These are phyloP conservation scores for Oplegnathus fasciatus DNA, from an alignment of 2,113 vertebrate genomes.

Conservation along the genomic window DNA sequence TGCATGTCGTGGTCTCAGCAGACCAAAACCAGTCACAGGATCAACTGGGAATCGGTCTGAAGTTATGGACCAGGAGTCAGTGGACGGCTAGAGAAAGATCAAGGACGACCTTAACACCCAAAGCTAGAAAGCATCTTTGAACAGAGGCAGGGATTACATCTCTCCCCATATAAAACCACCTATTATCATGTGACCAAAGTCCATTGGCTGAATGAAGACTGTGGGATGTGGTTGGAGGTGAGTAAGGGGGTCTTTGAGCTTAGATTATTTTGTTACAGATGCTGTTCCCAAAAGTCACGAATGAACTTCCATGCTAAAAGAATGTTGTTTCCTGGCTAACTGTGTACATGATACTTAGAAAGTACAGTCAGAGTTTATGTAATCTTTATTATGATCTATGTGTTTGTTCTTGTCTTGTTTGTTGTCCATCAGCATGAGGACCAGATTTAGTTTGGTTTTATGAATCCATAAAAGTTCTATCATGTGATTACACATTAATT, in stretches of 20 bases:
- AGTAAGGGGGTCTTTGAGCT: background rate
- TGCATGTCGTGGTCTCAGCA: background rate
- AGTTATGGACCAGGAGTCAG: background rate
- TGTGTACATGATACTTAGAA: background rate
- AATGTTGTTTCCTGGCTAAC: background rate
- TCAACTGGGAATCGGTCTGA: background rate
- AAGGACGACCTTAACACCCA: background rate
- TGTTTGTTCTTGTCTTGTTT: background rate
- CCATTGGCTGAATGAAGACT: background rate
- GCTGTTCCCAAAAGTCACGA: background rate
- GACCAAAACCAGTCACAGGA: background rate
- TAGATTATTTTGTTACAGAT: background rate
- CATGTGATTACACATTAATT: background rate
- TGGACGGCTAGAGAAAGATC: background rate
- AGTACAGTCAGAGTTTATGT: too few species aligned
- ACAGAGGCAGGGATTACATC: too few species aligned
- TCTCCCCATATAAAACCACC: background rate
- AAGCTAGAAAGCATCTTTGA: too few species aligned
- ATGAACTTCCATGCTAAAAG: background rate
- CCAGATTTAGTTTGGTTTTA: background rate
- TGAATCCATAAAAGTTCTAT: background rate
- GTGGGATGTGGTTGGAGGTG: background rate
- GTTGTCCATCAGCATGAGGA: background rate
- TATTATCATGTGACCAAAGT: background rate
- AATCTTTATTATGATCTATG: too few species aligned